These are phyloP conservation scores for Apodemus sylvaticus DNA, from an alignment of 2,113 vertebrate genomes.

Conservation along the genomic window DNA sequence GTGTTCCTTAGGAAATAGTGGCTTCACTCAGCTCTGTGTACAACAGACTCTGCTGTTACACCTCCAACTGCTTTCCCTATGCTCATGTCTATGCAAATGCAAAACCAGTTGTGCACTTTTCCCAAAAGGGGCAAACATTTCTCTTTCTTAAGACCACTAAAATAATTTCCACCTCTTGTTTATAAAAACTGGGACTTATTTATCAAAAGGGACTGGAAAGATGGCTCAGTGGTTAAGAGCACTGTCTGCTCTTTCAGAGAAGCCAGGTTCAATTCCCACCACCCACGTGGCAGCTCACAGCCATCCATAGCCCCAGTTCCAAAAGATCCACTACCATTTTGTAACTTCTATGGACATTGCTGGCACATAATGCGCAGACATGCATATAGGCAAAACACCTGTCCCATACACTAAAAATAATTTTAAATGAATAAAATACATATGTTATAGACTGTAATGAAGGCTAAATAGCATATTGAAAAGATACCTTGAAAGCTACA, in stretches of 20 bases:
- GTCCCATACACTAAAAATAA: not conserved
- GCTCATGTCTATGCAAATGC: not conserved
- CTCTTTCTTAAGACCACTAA: not conserved
- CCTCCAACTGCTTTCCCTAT: not conserved
- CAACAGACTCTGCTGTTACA: not conserved
- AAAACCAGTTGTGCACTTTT: not conserved
- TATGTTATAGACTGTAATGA: not conserved
- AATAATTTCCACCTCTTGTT: conserved; percentile 10
- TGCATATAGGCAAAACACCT: not conserved
- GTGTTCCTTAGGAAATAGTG: not conserved
- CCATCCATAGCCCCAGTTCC: not conserved
- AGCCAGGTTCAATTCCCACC: not conserved
- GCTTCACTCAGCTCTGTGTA: not conserved
- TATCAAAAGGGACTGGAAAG: not conserved
- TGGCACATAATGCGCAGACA: not conserved
- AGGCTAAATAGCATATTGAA: not conserved
- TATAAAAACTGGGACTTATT: too few species aligned
- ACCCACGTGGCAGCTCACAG: not conserved
- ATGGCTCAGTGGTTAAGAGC: not conserved
- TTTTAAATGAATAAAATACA: not conserved
- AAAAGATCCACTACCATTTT: not conserved
- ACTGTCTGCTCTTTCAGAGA: not conserved
- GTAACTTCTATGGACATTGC: not conserved
- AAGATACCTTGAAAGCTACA: conserved; percentile 33
- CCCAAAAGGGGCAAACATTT: conserved; percentile 20